Evolutionary conservation across 2,113 vertebrate genomes (phyloP), one percentile per base, ranked within the genome.

Genomic region (Ranitomeya imitator): DNA sequence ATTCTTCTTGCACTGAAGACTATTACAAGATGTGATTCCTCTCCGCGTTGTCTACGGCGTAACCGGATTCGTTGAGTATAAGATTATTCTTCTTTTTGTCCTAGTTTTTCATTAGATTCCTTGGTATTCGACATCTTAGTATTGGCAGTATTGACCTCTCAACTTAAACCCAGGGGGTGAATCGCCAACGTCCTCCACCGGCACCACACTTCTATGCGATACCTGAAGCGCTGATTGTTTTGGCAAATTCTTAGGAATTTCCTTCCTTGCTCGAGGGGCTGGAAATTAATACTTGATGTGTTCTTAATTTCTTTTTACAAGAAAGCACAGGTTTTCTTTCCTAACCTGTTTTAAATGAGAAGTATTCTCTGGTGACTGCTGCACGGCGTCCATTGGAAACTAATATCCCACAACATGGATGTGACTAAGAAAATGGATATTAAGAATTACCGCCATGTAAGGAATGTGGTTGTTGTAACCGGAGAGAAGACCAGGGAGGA

Each of bases 211-310:
- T 90, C 84, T 92, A 89, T 18, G 92, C 84, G 92, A 85, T 86
- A 90, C 90, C 90, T 93, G 88, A 92, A 92, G 91, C 87, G 26
- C 90, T 92, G 91, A 93, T 92, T 93, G 91, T 92, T 93, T 93
- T 93, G 92, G 90, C 91, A 90, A 92, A 91, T 90, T 90, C 91
- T 89, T 89, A 92, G 92, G 93, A 93, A 93, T 93, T 92, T 93
- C 92, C 93, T 93, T 93, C 92, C 93, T 93, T 91, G 91, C 91
- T 89, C 90, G 2, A 87, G 91, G 93, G 92, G 91, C 87, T 90
- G 90, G 71, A 88, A 93, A 93, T 93, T 92, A 93, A 92, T 93
- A 91, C 91, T 92, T 93, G 86, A 90, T 93, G 91, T 93, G 93
- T 92, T 93, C 93, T 92, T 91, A 93, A 93, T 93, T 79, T 88